Evolutionary conservation across 2,113 vertebrate genomes (phyloP).

Genomic region (Charadrius vociferus): DNA sequence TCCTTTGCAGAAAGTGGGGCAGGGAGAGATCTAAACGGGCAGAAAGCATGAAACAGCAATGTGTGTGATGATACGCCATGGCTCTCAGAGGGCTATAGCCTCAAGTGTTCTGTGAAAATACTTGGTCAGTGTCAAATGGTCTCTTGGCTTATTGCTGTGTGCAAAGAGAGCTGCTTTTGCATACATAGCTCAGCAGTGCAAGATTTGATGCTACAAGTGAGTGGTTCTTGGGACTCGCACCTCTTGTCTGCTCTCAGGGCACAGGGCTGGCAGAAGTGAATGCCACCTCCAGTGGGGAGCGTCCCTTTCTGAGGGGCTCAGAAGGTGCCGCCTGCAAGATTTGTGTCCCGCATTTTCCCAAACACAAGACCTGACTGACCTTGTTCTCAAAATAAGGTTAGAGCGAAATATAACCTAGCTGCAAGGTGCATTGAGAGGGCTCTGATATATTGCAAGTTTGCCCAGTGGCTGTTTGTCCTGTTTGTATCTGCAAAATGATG

Average conservation of each 20-base stretch:
- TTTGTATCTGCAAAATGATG: not conserved
- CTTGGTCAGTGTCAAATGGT: not conserved
- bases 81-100: not conserved
- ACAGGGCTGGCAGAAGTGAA: not conserved
- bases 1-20: not conserved
- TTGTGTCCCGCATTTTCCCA: not conserved
- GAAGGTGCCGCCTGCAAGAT: not conserved
- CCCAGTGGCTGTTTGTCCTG: not conserved
- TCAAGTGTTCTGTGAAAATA: not conserved
- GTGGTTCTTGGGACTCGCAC: not conserved
- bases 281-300: not conserved
- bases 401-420: not conserved
- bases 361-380: not conserved
- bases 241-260: not conserved
- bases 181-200: not conserved
- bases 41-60: not conserved
- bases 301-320: not conserved
- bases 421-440: not conserved
- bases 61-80: accelerated
- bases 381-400: not conserved
- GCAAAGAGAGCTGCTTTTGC: not conserved
- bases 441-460: not conserved
- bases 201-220: too few species aligned
- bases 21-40: not conserved
- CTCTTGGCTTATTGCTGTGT: not conserved